Evolutionary conservation across 2,888 invertebrate species (phyloP), one percentile per base, ranked within the genome.

Genomic region (Hanleya hanleyi): DNA sequence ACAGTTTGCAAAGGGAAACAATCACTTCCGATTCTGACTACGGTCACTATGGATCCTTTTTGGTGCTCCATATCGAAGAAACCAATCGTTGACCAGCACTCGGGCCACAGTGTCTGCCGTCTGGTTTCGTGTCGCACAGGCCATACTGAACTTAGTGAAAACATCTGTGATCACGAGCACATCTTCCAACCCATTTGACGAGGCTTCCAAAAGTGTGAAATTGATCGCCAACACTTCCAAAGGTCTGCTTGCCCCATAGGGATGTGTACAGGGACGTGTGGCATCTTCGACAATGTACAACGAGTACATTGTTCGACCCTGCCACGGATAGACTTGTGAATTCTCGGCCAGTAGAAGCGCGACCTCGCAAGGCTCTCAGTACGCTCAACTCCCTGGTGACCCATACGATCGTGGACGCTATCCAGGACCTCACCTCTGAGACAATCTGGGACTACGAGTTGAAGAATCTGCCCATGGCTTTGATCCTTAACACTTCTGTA

Each of bases 101-200:
- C 61, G 18, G 18, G 61, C 15, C 1, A 57, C 15, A 26, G 61
- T 57, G n/a, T 57, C n/a, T n/a, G 5, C 61, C 18, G 33, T 12
- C 29, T 57, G 61, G 29, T 57, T 57, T 26, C 26, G 18, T 26
- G 61, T 57, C 18, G 61, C 61, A 57, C 26, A 32, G 18, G 33
- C 2, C 29, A 57, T 29, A 1, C 3, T 57, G 33, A 57, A 57
- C 61, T 57, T 57, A 9, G 57, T 51, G 61, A 51, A 68, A 6
- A 68, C 50, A 33, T 68, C 68, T 26, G 50, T 33, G 36, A 68
- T 68, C 22, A 68, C 50, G n/a, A 68, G 57, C 6, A 68, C 36
- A 26, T 68, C 47, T 50, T 68, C 68, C 50, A 33, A 33, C 22
- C 68, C 68, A 68, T 51, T 35, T 9, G 51, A 68, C 7, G 68